Evolutionary conservation across 2,113 vertebrate species (phyloP).

Genomic region (Pituophis catenifer): DNA sequence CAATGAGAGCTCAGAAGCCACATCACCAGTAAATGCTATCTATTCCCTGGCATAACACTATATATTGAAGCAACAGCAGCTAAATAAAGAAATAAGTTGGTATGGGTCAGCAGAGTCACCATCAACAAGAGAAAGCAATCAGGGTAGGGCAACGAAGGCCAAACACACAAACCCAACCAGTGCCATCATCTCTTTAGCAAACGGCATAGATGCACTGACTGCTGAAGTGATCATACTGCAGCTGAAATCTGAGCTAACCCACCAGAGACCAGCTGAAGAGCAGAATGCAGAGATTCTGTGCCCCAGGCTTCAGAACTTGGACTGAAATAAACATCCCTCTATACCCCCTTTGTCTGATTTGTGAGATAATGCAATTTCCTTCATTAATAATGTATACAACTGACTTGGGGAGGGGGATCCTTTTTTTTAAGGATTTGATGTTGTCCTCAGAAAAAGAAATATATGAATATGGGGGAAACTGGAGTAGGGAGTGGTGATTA

Average conservation of each 20-base stretch:
- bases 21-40: conserved; percentile 95
- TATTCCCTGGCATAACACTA: conserved; percentile 87
- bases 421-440: background rate
- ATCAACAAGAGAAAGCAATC: conserved; percentile 1
- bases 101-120: conserved; percentile 45
- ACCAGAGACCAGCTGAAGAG: conserved; percentile 35
- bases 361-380: conserved; percentile 19
- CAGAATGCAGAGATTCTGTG: background rate
- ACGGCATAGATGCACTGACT: conserved; percentile 12
- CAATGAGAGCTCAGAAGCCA: conserved; percentile 97
- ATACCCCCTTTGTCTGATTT: background rate
- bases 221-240: conserved; percentile 21
- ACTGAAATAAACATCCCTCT: conserved; percentile 25
- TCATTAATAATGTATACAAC: conserved; percentile 9
- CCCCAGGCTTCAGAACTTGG: conserved; percentile 22
- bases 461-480: conserved; percentile 28
- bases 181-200: conserved; percentile 57
- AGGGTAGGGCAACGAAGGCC: background rate
- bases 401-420: background rate
- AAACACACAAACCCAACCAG: conserved; percentile 33
- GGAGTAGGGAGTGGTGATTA: background rate
- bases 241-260: conserved; percentile 38
- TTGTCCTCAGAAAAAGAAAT: conserved; percentile 29
- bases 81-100: conserved; percentile 31
- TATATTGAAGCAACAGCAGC: conserved; percentile 28